These are phyloP conservation scores for Ophonus ardosiacus DNA, from an alignment of 2,888 invertebrate genomes.

Conservation along the genomic window DNA sequence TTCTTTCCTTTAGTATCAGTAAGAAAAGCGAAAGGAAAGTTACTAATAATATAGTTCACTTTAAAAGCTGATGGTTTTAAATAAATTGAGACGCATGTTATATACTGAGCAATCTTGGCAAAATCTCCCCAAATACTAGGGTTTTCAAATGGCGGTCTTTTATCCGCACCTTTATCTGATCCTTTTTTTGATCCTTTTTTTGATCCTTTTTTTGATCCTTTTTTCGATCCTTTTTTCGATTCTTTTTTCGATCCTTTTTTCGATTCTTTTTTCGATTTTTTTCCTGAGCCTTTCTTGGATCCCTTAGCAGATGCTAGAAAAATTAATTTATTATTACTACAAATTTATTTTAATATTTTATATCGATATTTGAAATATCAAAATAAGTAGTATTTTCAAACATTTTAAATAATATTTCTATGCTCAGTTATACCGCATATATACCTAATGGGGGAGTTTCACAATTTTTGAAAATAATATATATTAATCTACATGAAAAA, in stretches of 20 bases:
- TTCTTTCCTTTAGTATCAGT: constrained; percentile 23
- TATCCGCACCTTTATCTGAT: background rate
- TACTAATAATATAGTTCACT: constrained; percentile 66
- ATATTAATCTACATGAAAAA: no score
- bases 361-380: no score
- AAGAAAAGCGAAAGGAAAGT: constrained; percentile 68
- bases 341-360: no score
- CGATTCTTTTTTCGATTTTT: no score
- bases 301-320: background rate
- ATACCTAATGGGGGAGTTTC: no score
- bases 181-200: constrained; percentile 3
- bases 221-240: background rate
- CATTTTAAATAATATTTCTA: no score
- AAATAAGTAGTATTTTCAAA: no score
- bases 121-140: constrained; percentile 72
- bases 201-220: background rate
- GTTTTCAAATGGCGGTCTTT: constrained; percentile 64
- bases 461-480: no score
- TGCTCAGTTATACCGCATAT: no score
- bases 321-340: background rate
- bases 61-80: constrained; percentile 71
- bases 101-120: constrained; percentile 68
- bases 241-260: no score
- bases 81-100: constrained; percentile 70
- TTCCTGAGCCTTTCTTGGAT: background rate